These are phyloP conservation scores for Trichonephila clavata DNA, from an alignment of 1,140 invertebrate species.

Conservation along the genomic window DNA sequence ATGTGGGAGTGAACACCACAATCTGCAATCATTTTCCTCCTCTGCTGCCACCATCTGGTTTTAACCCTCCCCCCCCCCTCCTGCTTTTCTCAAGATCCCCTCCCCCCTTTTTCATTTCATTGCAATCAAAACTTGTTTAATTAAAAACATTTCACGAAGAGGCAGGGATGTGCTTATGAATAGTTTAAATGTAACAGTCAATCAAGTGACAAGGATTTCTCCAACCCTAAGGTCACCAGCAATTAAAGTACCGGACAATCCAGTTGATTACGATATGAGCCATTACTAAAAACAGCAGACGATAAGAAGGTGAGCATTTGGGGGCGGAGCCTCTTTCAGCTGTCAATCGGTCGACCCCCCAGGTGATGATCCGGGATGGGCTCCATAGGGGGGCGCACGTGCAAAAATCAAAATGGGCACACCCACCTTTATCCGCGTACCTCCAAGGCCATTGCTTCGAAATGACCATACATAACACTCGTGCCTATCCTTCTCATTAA, in stretches of 20 bases:
- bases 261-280: conserved; percentile 52
- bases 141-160: conserved; percentile 11
- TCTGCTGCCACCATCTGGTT: background rate
- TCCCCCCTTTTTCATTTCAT: background rate
- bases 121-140: conserved; percentile 53
- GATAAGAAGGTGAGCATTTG: conserved; percentile 66
- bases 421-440: conserved; percentile 66
- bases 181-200: conserved; percentile 63
- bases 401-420: conserved; percentile 75
- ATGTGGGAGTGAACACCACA: background rate
- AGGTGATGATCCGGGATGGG: conserved; percentile 75
- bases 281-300: conserved; percentile 71
- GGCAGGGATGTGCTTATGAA: conserved; percentile 14
- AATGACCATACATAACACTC: conserved; percentile 75
- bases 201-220: conserved; percentile 62
- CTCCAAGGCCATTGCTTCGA: conserved; percentile 66
- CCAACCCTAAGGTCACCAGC: conserved; percentile 55
- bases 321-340: conserved; percentile 68
- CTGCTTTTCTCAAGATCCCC: too few relatives aligned
- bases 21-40: background rate
- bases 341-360: conserved; percentile 74
- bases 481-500: conserved; percentile 76
- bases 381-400: conserved; percentile 72
- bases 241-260: conserved; percentile 53
- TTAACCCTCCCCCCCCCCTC: background rate